phyloP scores from a whole-genome alignment of 2,797 vertebrate species.

The Hypotaenidia okinawae region DNA sequence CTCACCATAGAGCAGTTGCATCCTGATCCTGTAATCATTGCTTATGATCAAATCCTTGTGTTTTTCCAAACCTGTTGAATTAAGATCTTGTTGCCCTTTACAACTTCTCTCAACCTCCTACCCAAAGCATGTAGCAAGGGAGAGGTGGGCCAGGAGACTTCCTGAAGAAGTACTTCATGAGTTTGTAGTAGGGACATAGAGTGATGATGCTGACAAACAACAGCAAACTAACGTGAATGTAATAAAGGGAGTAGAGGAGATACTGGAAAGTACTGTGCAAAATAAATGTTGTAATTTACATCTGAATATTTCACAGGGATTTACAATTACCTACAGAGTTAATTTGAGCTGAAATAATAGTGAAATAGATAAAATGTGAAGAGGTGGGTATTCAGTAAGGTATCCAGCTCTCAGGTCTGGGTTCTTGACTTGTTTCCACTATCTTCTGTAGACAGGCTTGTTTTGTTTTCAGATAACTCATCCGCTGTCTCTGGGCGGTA shows the following conservation, averaged over 20 bases:
- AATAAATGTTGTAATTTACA: background rate
- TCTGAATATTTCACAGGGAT: background rate
- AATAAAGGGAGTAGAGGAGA: background rate
- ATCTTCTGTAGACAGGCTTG: background rate
- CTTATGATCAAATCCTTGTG: background rate
- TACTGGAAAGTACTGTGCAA: background rate
- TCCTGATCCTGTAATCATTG: background rate
- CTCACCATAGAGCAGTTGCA: rapidly evolving
- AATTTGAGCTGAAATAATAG: background rate
- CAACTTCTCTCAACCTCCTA: background rate
- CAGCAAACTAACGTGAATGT: background rate
- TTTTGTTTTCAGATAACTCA: background rate
- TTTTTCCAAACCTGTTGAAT: background rate
- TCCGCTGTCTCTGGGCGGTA: background rate
- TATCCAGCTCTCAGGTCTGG: background rate
- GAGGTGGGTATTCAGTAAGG: background rate
- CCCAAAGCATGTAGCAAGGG: background rate
- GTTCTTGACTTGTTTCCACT: background rate
- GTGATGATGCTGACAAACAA: background rate
- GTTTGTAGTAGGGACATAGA: background rate
- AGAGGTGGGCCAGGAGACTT: background rate
- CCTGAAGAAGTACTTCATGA: background rate
- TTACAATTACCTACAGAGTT: background rate
- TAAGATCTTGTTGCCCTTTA: background rate
- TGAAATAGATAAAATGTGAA: background rate